Conservation (phyloP, 30 jellyfish, hydroid and myxozoan genomes). For the Hydra vulgaris region DNA sequence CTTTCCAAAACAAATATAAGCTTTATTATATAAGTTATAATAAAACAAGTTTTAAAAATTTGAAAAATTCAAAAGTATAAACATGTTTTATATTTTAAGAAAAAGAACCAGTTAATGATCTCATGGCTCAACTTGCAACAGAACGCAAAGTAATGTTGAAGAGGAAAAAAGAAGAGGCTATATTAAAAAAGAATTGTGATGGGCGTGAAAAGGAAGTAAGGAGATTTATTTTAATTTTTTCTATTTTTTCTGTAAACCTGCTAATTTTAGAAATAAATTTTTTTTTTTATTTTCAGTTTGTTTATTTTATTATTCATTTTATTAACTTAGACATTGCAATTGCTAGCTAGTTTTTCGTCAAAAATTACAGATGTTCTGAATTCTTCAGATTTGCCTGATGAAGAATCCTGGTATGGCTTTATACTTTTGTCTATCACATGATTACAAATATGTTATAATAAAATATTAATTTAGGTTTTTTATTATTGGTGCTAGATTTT, state of each 20-base stretch:
- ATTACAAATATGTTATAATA: background rate
- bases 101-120: constrained; percentile 46
- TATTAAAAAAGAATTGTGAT: constrained; percentile 46
- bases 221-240: background rate
- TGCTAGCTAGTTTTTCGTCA: constrained; percentile 62
- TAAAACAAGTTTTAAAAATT: no score
- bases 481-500: no score
- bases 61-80: no score
- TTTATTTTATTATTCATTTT: no score
- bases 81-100: background rate
- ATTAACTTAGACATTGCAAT: constrained; percentile 49
- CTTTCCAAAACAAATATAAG: no score
- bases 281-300: background rate
- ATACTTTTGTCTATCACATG: background rate
- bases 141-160: constrained; percentile 41
- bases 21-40: no score
- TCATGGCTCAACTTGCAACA: constrained; percentile 46
- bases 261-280: no score
- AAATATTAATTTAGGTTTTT: no score
- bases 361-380: background rate
- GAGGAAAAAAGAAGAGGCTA: constrained; percentile 41
- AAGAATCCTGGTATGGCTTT: constrained; percentile 11
- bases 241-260: background rate
- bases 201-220: constrained; percentile 53
- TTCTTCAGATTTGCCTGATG: constrained; percentile 31